These are phyloP conservation scores for Rhineura floridana DNA, from an alignment of 2,113 vertebrate genomes.

Conservation along the genomic window DNA sequence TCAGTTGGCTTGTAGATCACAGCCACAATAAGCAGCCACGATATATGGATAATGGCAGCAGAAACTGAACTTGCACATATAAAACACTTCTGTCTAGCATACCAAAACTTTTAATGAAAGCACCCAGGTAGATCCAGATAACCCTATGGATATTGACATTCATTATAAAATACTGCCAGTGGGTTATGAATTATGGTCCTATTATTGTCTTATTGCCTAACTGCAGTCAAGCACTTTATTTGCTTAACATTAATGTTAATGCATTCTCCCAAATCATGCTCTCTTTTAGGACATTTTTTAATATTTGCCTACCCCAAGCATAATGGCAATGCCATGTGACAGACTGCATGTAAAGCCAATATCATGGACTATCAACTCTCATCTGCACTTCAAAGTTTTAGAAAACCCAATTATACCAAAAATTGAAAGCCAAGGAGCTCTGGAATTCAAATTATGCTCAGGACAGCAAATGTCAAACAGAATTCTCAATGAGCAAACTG, in stretches of 20 bases:
- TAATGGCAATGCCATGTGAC: not conserved
- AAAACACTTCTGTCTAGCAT: not conserved
- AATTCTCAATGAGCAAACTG: not conserved
- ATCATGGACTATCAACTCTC: not conserved
- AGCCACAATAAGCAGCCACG: not conserved
- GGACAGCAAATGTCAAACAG: not conserved
- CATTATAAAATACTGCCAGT: slow-evolving; percentile 6
- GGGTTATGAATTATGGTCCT: not conserved
- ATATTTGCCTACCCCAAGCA: not conserved
- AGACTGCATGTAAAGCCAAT: not conserved
- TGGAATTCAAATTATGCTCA: not conserved
- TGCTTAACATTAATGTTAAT: not conserved
- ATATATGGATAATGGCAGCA: not conserved
- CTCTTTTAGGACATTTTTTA: not conserved
- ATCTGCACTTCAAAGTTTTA: not conserved
- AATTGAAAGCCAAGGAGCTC: not conserved
- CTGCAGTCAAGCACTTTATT: not conserved
- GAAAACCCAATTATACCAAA: not conserved
- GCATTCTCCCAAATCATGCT: not conserved
- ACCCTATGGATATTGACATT: not conserved
- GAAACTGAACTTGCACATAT: not conserved
- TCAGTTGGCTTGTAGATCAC: not conserved
- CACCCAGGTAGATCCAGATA: not conserved
- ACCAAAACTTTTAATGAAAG: not conserved
- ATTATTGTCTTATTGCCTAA: not conserved